Base-by-base conservation (phyloP, 1,140 invertebrate species). In the Drosophila sucinea region DNA sequence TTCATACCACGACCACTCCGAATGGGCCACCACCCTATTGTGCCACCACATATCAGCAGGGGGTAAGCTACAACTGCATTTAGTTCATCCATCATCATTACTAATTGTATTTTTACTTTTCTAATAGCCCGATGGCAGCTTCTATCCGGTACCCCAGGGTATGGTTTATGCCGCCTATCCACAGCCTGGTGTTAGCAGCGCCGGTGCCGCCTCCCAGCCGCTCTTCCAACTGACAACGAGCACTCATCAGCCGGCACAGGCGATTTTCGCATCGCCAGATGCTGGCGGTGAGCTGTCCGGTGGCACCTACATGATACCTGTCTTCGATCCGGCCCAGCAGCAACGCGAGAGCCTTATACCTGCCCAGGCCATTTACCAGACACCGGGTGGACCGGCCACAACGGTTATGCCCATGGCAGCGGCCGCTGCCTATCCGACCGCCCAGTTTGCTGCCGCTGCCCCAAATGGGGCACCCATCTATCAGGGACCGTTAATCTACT, bases 21-120 rank as follows among this genome's bases (percentile, higher is more conserved):
- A 90, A 82, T 65, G 82, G 76, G 40, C 79, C 79, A 60, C 67
- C 91, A 56, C 91, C 85, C 60, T 91, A 91, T 67, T 90, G 90
- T 69, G 76, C 91, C 56, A 86, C 91, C 60, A 91, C 91, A 92
- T 92, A 92, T 92, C 91, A 92, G 75, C 91, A 92, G 74, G 91
- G 72, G 73, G 91, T 92, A 63, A 87, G 79, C 4, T 11, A 6
- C 38, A 11, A 38, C 7, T 30, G 4, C 2, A 38, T 11, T 38
- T 4, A 38, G 3, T 17, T 17, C 35, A 8, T 1, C 2, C 1
- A 10, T 4, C 33, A 57, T 57, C 17, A 2, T 17, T 4, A 60
- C 38, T 60, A 5, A 35, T 38, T 27, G 1, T 11, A 10, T 33
- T 2, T 57, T 55, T 55, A 1, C 11, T 27, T 68, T 4, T 7